Base-by-base conservation (phyloP, 1,140 invertebrate genomes). In the Stratiolaelaps scimitus region DNA sequence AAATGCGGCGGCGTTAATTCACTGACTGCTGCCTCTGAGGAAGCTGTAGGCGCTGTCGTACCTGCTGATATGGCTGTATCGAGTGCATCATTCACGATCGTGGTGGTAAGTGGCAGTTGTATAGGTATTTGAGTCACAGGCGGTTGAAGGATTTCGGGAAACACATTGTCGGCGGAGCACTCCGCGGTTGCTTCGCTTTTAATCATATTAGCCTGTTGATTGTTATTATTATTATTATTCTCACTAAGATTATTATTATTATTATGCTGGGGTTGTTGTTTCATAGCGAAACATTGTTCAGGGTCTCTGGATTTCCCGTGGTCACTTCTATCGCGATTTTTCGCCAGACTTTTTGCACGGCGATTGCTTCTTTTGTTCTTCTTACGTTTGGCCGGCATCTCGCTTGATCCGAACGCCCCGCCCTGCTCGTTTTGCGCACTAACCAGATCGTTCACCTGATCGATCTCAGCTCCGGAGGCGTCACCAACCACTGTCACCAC, bases 331-430 rank as follows among this genome's bases (percentile, higher is more conserved):
- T 34, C 53, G 2, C 26, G 34, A 26, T 23, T 10, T 60, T 60
- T 60, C 17, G 34, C 10, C 4, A 4, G 34, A 40, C 10, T 40
- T 40, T 40, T 40, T 40, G 5, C 34, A 10, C 53, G 53, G 17
- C 53, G 26, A 17, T 34, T 60, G 17, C 26, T 17, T 60, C 53
- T 60, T 60, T 60, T 60, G 53, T 60, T 60, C 10, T 23, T 15
- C 23, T 60, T 60, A 1, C 23, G 53, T 26, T 60, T 60, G 17
- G 17, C 53, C 2, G 13, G 34, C 15, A 23, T 1, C 1, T 60
- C 53, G 53, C 13, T 23, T 1, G 23, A 26, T 2, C 53, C 15
- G 53, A 26, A 26, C 4, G 34, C 13, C 5, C 28, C 4, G 23
- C 26, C 15, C 15, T 34, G 20, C 15, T 60, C 15, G 26, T 26